Evolutionary conservation across 2,888 invertebrate species (phyloP), one percentile per base, ranked within the genome.

Genomic region (Trissolcus brochymenae): DNA sequence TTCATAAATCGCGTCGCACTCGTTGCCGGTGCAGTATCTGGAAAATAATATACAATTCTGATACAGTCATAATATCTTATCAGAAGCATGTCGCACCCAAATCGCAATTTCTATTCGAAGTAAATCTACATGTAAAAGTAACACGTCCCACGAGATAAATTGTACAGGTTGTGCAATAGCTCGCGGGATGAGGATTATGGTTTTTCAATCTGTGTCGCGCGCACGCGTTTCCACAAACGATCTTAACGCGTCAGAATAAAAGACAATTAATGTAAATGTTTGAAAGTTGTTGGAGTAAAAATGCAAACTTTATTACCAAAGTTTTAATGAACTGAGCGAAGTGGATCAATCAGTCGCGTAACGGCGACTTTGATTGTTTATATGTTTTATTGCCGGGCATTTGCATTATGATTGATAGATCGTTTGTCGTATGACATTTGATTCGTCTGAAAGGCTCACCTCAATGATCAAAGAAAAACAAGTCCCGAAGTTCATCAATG

Each of bases 401-500:
- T 65, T 56, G 46, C 70, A 25, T 56, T 53, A 70, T 70, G 70
- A 76, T 70, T 66, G 65, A 76, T 70, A 17, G 76, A 46, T 41
- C 60, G 16, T 46, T 59, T 43, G 54, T 68, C 60, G 50, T 40
- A 16, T 70, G 65, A 70, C 70, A 70, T 76, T 70, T 66, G 49
- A 40, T 75, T 49, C 49, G 16, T 49, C 49, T 49, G 13, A 16
- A 16, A n/a, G 17, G 9, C 9, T 49, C 49, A 14, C 4, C 43
- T 49, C 17, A 16, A 16, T 14, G 4, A 43, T 43, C 43, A 43
- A 43, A 14, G 16, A 49, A 53, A 53, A 21, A 53, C 51, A n/a
- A 21, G 19, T 25, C 25, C 3, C 25, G 25, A 81, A 79, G 79
- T 81, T 84, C 86, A 86, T 87, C 86, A 84, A 87, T 86, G 86